These are phyloP conservation scores for Ploceus nigricollis DNA, from an alignment of 2,113 vertebrate species.

Conservation along the genomic window DNA sequence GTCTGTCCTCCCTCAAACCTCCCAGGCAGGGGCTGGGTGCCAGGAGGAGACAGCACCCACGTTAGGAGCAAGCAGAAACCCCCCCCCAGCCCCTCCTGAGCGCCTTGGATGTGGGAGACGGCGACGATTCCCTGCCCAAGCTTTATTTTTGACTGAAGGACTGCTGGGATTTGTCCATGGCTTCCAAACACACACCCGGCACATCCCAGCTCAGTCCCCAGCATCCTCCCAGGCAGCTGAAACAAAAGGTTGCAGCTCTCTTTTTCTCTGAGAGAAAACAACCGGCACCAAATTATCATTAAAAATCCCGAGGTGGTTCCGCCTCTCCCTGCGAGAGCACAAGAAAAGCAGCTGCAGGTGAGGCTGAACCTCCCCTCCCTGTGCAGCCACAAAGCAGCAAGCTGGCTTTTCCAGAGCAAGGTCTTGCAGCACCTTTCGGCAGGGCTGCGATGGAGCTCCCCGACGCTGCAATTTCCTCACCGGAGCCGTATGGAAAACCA, in stretches of 20 bases:
- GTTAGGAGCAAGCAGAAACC: background rate
- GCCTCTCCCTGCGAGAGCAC: background rate
- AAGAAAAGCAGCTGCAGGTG: background rate
- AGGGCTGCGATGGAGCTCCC: background rate
- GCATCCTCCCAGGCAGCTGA: background rate
- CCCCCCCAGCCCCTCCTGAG: background rate
- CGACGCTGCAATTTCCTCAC: background rate
- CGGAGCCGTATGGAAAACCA: background rate
- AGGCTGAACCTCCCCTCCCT: background rate
- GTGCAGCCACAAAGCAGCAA: background rate
- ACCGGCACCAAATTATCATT: background rate
- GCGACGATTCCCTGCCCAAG: background rate
- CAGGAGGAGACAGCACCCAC: background rate
- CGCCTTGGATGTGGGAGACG: slow-evolving; percentile 26
- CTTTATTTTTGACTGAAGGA: background rate
- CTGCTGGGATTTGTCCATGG: slow-evolving; percentile 2
- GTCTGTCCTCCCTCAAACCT: background rate
- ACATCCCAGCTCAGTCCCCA: background rate
- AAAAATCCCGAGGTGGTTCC: background rate
- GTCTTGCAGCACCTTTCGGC: slow-evolving; percentile 16
- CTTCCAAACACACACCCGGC: background rate
- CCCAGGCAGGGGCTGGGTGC: background rate
- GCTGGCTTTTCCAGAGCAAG: background rate
- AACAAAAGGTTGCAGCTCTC: slow-evolving; percentile 33
- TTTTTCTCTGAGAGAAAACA: background rate